Evolutionary conservation across 2,113 vertebrate genomes (phyloP).

Genomic region (Aplodontia rufa): DNA sequence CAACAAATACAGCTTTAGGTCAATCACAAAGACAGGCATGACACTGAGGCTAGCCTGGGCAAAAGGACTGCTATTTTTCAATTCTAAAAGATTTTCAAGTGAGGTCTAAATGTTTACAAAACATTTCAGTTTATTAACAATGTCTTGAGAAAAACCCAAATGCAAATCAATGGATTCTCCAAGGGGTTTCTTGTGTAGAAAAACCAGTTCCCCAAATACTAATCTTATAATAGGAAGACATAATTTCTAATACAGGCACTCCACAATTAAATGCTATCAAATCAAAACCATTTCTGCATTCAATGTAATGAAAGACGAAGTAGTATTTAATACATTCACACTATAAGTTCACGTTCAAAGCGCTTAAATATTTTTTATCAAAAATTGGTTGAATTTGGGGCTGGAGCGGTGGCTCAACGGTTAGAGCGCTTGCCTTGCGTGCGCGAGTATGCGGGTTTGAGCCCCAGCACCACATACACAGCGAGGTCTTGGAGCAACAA

Average conservation of each 20-base stretch:
- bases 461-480: too few relatives aligned
- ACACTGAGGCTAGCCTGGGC: not conserved
- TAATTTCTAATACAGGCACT: not conserved
- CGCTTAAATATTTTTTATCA: not conserved
- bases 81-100: constrained; percentile 1
- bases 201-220: not conserved
- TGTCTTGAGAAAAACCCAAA: not conserved
- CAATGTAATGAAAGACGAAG: not conserved
- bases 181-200: not conserved
- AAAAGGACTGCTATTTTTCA: not conserved
- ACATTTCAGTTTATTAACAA: not conserved
- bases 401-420: too few relatives aligned
- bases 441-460: too few relatives aligned
- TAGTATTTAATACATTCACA: constrained; percentile 31
- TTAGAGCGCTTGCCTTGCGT: too few relatives aligned
- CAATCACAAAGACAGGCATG: not conserved
- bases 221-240: not conserved
- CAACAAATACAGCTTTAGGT: not conserved
- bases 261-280: constrained; percentile 24
- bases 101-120: not conserved
- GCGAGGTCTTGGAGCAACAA: too few relatives aligned
- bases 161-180: not conserved
- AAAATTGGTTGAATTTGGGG: not conserved
- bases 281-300: rapidly evolving
- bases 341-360: not conserved